Base-by-base conservation (phyloP, 2,797 vertebrate genomes). In the Urosaurus nigricauda region DNA sequence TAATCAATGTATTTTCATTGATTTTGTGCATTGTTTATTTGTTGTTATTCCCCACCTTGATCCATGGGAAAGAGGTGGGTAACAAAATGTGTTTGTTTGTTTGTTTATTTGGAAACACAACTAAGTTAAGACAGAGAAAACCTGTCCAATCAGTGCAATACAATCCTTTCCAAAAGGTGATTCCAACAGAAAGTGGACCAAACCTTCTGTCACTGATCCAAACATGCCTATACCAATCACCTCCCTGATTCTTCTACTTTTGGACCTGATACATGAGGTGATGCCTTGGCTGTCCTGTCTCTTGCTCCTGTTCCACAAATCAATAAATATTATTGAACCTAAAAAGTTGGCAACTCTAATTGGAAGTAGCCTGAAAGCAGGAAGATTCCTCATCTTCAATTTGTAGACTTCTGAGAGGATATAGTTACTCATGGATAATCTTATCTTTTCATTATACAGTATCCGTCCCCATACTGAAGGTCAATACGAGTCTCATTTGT, bases 401-500 rank as follows among this genome's bases (percentile, higher is more conserved):
- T 32, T 29, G 83, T 14, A 14, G 60, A 37, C 63, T 87, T 83
- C 79, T 68, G 60, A 70, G 73, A 88, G 19, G 16, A 29, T 82
- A 43, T 71, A 26, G 65, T 87, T 88, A 40, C 29, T 83, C 63
- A 53, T 14, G 32, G 79, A 80, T 43, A 87, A 88, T 40, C 86
- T 1, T 0, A 79, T 63, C 0, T 73, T 85, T 91, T 89, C 84
- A 81, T 82, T 79, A 91, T 92, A n/a, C n/a, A n/a, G n/a, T n/a
- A 90, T 86, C 47, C 14, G 88, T 16, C 71, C 91, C 77, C 9
- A 1, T 37, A 12, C 21, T 73, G n/a, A 84, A 19, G 40, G 58
- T 6, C 16, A 0, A 0, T 0, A 40, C 11, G 82, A 86, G 43
- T 24, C 65, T 29, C 71, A 24, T 0, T 0, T 0, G 1, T 0